Evolutionary conservation across 2,797 vertebrate genomes (phyloP).

Genomic region (Discoglossus pictus): DNA sequence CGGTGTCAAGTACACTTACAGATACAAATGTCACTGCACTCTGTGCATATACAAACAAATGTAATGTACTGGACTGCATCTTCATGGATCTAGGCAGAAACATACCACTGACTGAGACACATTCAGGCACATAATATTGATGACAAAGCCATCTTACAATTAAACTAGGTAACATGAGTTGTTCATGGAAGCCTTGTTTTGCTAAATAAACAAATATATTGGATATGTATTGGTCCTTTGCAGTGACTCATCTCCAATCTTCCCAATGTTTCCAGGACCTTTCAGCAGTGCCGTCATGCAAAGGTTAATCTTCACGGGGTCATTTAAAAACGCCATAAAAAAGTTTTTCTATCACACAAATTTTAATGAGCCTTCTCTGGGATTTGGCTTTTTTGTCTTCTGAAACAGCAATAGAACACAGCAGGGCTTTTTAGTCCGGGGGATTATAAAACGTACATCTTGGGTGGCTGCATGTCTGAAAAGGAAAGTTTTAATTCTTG

Average conservation of each 20-base stretch:
- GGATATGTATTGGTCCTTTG: too few species aligned
- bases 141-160: too few species aligned
- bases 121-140: too few species aligned
- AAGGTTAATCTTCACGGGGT: conserved; percentile 40
- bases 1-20: too few species aligned
- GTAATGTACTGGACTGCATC: too few species aligned
- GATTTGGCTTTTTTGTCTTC: conserved; percentile 35
- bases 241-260: background rate
- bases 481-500: conserved; percentile 50
- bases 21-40: too few species aligned
- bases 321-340: conserved; percentile 37
- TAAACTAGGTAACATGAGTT: too few species aligned
- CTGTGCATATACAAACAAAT: too few species aligned
- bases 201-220: too few species aligned
- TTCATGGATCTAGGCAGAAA: too few species aligned
- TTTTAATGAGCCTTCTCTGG: conserved; percentile 39
- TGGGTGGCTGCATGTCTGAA: conserved; percentile 44
- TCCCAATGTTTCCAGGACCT: conserved; percentile 16
- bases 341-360: conserved; percentile 28
- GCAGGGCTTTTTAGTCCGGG: conserved; percentile 35
- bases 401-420: conserved; percentile 34
- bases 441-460: conserved; percentile 47
- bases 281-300: conserved; percentile 34
- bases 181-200: too few species aligned
- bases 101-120: too few species aligned